Evolutionary conservation across 2,797 vertebrate genomes (phyloP).

Genomic region (Characodon lateralis): DNA sequence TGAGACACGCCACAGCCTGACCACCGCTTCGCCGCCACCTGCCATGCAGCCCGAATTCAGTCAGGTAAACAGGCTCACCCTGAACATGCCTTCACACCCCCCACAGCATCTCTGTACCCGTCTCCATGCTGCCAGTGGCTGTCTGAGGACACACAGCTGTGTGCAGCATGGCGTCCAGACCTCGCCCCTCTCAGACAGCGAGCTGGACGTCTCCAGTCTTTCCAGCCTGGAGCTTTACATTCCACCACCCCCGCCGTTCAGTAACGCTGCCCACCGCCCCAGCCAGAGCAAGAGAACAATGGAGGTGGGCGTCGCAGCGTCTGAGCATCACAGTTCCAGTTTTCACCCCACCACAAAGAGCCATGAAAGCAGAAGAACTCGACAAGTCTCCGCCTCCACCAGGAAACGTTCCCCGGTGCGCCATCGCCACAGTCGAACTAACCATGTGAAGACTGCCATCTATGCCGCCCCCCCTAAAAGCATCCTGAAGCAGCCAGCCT

Average conservation of each 20-base stretch:
- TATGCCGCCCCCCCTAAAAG: constrained; percentile 53
- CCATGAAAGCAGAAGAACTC: constrained; percentile 56
- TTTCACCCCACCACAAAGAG: not conserved
- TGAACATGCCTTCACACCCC: constrained; percentile 36
- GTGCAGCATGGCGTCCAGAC: constrained; percentile 1
- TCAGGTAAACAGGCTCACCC: constrained; percentile 80
- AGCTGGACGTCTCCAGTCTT: constrained; percentile 78
- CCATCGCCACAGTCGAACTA: fast-evolving
- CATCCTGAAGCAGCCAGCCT: constrained; percentile 82
- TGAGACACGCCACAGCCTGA: constrained; percentile 84
- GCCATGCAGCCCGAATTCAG: constrained; percentile 65
- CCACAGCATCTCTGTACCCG: not conserved
- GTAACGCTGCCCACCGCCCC: not conserved
- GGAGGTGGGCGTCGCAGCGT: not conserved
- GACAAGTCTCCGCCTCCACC: constrained; percentile 6
- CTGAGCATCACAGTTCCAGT: not conserved
- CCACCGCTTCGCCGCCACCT: constrained; percentile 58
- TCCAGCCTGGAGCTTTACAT: constrained; percentile 73
- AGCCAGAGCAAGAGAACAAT: not conserved
- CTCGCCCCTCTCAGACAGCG: constrained; percentile 80
- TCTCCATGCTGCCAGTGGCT: not conserved
- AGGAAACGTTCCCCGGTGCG: constrained; percentile 54
- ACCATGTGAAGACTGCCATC: fast-evolving
- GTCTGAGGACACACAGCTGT: no score
- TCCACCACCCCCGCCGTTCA: constrained; percentile 46